A percentile compares a stretch with the other conserved stretches of the same genome.
Conservation (phyloP, 2,113 vertebrate species). For the Paratilapia polleni region DNA sequence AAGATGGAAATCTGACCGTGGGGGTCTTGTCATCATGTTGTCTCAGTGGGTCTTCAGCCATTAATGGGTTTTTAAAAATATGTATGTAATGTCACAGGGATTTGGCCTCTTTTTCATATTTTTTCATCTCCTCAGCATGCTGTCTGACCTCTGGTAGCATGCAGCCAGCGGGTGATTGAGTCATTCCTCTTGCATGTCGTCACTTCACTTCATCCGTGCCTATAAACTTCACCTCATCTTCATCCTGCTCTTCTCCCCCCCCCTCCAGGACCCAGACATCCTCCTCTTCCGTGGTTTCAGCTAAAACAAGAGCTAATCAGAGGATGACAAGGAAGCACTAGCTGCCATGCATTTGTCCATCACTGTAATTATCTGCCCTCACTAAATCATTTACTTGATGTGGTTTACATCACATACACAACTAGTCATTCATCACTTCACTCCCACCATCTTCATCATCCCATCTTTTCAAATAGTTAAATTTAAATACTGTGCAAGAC, state of each 20-base stretch:
- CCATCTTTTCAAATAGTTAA: slow-evolving; percentile 18
- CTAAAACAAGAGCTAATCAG: slow-evolving; percentile 73
- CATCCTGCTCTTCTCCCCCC: slow-evolving; percentile 70
- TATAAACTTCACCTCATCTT: slow-evolving; percentile 50
- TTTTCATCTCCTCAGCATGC: slow-evolving; percentile 49
- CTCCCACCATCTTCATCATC: not conserved
- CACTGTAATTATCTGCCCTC: not conserved
- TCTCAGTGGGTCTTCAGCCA: slow-evolving; percentile 10
- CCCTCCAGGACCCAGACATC: slow-evolving; percentile 78
- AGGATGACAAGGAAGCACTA: slow-evolving; percentile 45
- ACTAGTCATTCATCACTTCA: not conserved
- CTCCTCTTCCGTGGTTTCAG: slow-evolving; percentile 84
- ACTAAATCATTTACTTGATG: slow-evolving; percentile 8
- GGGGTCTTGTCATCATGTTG: not conserved
- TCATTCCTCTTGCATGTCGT: slow-evolving; percentile 54
- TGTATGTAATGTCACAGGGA: not conserved
- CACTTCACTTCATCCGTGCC: slow-evolving; percentile 31
- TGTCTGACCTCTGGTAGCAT: slow-evolving; percentile 43
- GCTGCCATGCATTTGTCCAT: not conserved
- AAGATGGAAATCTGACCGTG: slow-evolving; percentile 30
- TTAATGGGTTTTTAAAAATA: not conserved
- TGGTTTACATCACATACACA: not conserved
- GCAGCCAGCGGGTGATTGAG: slow-evolving; percentile 22
- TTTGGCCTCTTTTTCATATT: not conserved
- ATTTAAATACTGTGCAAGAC: not conserved